These are phyloP conservation scores for Diuraphis noxia DNA, from an alignment of 1,140 invertebrate genomes.

Conservation along the genomic window DNA sequence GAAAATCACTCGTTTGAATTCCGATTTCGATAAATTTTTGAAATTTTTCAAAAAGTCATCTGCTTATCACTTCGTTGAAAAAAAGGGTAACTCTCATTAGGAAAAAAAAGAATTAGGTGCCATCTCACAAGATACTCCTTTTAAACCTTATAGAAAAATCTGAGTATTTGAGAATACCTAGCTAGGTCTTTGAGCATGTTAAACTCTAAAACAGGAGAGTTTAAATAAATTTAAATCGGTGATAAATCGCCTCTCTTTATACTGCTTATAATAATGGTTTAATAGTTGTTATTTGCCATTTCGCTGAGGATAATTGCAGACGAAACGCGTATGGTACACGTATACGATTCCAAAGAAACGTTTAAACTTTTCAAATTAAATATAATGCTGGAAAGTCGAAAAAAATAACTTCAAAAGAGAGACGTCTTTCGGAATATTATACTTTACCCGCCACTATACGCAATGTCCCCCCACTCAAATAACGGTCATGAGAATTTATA, in stretches of 20 bases:
- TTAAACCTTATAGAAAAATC: too few relatives aligned
- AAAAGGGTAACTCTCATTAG: background rate
- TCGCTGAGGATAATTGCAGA: background rate
- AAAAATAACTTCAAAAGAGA: background rate
- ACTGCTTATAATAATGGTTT: background rate
- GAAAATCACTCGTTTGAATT: background rate
- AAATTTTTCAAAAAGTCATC: background rate
- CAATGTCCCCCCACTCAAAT: background rate
- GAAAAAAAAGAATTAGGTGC: background rate
- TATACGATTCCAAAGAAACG: background rate
- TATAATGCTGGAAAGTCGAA: background rate
- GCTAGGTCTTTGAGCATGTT: background rate
- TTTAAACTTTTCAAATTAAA: slow-evolving; percentile 28
- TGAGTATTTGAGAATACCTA: background rate
- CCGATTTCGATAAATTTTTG: background rate
- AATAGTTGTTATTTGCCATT: background rate
- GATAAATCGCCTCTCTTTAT: background rate
- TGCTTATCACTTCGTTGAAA: background rate
- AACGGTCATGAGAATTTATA: background rate
- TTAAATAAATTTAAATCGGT: background rate
- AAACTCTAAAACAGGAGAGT: background rate
- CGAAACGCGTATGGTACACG: background rate
- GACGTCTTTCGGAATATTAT: background rate
- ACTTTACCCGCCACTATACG: background rate
- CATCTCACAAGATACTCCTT: background rate